phyloP scores from a whole-genome alignment of 2,113 vertebrate genomes.

The Chionomys nivalis region DNA sequence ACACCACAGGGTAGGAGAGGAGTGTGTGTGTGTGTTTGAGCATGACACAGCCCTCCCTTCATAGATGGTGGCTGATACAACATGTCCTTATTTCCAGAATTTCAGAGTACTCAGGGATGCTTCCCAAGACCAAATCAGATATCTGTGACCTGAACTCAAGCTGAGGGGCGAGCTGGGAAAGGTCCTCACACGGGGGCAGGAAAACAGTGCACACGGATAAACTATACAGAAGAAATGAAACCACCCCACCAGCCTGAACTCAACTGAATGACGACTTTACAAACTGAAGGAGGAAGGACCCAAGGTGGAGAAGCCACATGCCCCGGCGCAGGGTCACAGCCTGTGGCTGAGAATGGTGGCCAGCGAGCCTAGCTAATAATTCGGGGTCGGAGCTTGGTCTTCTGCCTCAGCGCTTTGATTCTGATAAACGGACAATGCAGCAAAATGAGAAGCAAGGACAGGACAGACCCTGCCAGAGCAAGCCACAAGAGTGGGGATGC shows the following conservation, averaged over 20 bases:
- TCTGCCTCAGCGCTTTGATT: conserved; percentile 46
- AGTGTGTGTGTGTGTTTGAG: not conserved
- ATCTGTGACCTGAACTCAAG: not conserved
- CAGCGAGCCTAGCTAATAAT: conserved; percentile 9
- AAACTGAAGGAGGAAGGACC: conserved; percentile 61
- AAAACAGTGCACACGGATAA: conserved; percentile 40
- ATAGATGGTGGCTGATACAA: not conserved
- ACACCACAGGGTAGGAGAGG: not conserved
- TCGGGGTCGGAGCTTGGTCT: not conserved
- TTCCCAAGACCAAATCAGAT: not conserved
- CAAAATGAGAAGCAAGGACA: fast-evolving
- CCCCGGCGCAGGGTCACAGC: conserved; percentile 34
- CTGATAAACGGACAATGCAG: conserved; percentile 42
- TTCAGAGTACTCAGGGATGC: not conserved
- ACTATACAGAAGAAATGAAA: not conserved
- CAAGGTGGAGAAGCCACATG: not conserved
- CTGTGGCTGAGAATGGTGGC: conserved; percentile 55
- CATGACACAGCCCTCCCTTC: not conserved
- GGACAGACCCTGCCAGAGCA: conserved; percentile 5
- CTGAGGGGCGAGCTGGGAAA: not conserved
- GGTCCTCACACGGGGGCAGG: not conserved
- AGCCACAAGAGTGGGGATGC: fast-evolving
- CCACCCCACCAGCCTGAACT: conserved; percentile 3
- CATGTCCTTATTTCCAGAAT: not conserved
- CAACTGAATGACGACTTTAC: conserved; percentile 57